Evolutionary conservation across 2,888 invertebrate species (phyloP).

Genomic region (Agrochola litura): DNA sequence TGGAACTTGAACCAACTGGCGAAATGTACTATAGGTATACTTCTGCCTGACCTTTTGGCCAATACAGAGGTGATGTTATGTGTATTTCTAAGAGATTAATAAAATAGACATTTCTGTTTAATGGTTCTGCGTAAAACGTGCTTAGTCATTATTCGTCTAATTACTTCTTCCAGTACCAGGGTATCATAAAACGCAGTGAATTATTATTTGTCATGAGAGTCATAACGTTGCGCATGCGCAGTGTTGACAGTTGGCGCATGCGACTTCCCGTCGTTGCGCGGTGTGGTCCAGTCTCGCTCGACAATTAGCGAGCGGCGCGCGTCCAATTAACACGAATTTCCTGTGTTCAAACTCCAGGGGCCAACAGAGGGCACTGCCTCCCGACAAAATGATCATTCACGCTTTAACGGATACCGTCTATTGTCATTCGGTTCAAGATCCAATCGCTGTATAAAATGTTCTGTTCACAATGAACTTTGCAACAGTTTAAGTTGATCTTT

Average conservation of each 20-base stretch:
- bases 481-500: conserved; percentile 18
- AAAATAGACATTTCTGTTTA: conserved; percentile 8
- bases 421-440: conserved; percentile 64
- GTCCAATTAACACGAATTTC: conserved; percentile 89
- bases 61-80: no score
- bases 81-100: no score
- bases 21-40: no score
- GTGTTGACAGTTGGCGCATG: conserved; percentile 73
- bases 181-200: conserved; percentile 24
- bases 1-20: no score
- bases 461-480: conserved; percentile 39
- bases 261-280: conserved; percentile 77
- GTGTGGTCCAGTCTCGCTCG: conserved; percentile 83
- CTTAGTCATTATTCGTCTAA: conserved; percentile 48
- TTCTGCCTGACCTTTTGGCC: no score
- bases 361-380: conserved; percentile 80
- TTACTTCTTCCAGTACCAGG: conserved; percentile 47
- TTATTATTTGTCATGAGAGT: conserved; percentile 54
- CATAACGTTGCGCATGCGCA: conserved; percentile 61
- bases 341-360: conserved; percentile 82
- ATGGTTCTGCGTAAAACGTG: conserved; percentile 16
- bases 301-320: conserved; percentile 85
- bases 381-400: conserved; percentile 71
- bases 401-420: conserved; percentile 66
- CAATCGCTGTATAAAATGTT: conserved; percentile 49